Base-by-base conservation (phyloP, 2,888 invertebrate genomes). In the Eledona agricola region DNA sequence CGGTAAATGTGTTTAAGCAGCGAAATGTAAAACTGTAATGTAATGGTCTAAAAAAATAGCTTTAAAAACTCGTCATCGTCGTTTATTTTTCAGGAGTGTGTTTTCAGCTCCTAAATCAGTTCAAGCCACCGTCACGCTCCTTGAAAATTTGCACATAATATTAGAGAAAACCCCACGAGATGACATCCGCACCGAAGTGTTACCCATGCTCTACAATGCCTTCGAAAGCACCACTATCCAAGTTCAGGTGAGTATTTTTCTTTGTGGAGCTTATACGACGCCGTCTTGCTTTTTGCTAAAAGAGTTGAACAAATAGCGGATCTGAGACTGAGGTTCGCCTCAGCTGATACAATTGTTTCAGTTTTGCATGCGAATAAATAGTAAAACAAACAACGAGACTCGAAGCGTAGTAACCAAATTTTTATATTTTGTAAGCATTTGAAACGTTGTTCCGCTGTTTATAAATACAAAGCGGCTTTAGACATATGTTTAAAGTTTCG, bases 61-160 rank as follows among this genome's bases (percentile, higher is more conserved):
- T n/a, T 6, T 9, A 9, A n/a, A 19, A 32, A 9, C 10, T 29
- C 7, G 32, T 17, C 11, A 26, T 16, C 16, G 4, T 42, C 2
- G 26, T 31, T 43, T 43, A 9, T 12, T 34, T 49, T 77, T 20
- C 72, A 89, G 90, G 72, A 80, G 79, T 59, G 82, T 93, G 49
- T 87, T 92, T 77, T 83, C 85, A 58, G 83, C 86, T 35, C 90
- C 89, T 12, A 91, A 89, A 77, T 87, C 88, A 51, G 86, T 90
- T 54, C 89, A 91, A 76, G 93, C 94, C 5, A 89, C 91, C 0
- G 93, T 94, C 3, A 90, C 89, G 34, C 81, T 96, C 51, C 78
- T 96, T 68, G 95, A 96, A 77, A 93, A 93, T 75, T 79, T 96
- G 65, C 93, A 96, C 76, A 79, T 91, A 57, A 87, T 96, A 58